A percentile compares a stretch with the other conserved stretches of the same genome.
phyloP scores from a whole-genome alignment of 2,888 invertebrate genomes.

The Nemurella pictetii region DNA sequence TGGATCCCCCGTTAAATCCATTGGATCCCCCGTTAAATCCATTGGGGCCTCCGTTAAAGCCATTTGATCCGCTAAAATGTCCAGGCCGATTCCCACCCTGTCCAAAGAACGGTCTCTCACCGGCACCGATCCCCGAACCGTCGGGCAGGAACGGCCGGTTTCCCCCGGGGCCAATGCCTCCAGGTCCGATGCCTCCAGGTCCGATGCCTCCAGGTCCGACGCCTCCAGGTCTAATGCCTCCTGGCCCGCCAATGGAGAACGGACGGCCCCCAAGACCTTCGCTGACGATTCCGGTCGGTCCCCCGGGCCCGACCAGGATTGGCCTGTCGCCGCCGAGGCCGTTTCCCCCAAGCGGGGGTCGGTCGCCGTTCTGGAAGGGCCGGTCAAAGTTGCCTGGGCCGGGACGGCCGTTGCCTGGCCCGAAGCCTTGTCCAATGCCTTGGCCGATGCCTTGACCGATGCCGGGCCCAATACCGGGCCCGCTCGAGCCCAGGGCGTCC shows the following conservation, averaged over 20 bases:
- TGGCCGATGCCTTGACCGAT: not conserved
- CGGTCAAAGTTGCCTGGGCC: not conserved
- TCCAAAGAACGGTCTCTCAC: not conserved
- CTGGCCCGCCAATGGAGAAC: not conserved
- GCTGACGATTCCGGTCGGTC: conserved; percentile 59
- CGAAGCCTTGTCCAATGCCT: conserved; percentile 31
- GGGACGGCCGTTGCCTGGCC: not conserved
- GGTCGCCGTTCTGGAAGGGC: conserved; percentile 1
- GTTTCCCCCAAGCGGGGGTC: conserved; percentile 4
- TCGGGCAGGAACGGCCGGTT: not conserved
- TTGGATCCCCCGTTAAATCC: not conserved
- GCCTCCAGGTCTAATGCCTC: not conserved
- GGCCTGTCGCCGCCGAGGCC: conserved; percentile 39
- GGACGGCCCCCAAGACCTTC: conserved; percentile 40
- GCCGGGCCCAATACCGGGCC: not conserved
- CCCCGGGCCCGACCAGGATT: conserved; percentile 55
- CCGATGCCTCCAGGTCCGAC: not conserved
- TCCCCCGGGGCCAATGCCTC: not conserved
- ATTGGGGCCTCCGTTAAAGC: not conserved
- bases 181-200: not conserved
- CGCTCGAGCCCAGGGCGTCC: not conserved
- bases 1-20: not conserved
- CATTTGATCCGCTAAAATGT: not conserved
- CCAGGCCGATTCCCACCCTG: not conserved
- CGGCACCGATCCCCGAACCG: not conserved